Conservation (phyloP, 2,888 invertebrate species). For the Camptogramma bilineatum region DNA sequence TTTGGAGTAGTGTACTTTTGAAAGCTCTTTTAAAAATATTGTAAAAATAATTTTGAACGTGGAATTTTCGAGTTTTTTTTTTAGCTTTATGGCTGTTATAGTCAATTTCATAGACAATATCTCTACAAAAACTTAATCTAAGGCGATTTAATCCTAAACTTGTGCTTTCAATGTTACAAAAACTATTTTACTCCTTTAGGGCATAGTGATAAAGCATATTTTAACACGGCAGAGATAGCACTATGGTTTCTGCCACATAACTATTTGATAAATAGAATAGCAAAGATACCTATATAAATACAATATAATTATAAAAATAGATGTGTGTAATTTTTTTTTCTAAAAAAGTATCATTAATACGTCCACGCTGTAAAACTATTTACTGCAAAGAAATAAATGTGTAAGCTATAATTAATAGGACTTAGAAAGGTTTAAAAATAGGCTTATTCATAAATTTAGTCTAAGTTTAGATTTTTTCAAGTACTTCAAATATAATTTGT, state of each 20-base stretch:
- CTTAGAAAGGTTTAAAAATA: constrained; percentile 24
- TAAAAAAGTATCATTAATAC: constrained; percentile 71
- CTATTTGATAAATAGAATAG: neutral
- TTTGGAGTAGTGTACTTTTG: constrained; percentile 24
- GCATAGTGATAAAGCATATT: neutral
- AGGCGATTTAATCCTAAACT: constrained; percentile 34
- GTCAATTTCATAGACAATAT: constrained; percentile 83
- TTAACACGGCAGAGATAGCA: neutral
- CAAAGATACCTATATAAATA: neutral
- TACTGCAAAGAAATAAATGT: constrained; percentile 51
- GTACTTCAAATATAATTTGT: neutral
- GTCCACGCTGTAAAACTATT: constrained; percentile 74
- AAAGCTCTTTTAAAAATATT: constrained; percentile 18
- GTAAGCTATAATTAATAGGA: constrained; percentile 32
- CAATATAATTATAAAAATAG: neutral
- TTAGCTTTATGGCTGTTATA: constrained; percentile 26
- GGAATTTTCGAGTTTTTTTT: constrained; percentile 17
- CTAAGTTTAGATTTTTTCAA: neutral
- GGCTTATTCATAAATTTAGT: constrained; percentile 1
- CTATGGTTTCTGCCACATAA: constrained; percentile 1
- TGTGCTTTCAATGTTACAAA: constrained; percentile 41
- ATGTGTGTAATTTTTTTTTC: constrained; percentile 1
- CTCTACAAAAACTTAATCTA: constrained; percentile 41
- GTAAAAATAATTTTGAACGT: constrained; percentile 5
- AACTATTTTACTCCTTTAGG: constrained; percentile 14